Percentiles rank a stretch among this genome's conserved stretches.
Evolutionary conservation across 2,797 vertebrate species (phyloP).

Genomic region (Crenichthys baileyi): DNA sequence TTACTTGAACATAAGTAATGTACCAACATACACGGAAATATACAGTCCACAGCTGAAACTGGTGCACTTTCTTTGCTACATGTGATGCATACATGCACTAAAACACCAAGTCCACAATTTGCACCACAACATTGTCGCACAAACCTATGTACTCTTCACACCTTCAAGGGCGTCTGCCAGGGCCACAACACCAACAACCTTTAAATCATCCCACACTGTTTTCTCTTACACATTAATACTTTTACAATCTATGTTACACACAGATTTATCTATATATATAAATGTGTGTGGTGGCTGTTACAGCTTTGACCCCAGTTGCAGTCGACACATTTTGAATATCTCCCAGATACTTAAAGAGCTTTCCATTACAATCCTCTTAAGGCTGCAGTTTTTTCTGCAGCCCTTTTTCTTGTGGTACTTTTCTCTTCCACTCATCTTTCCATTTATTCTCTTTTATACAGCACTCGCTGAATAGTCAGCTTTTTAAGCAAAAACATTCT

Average conservation of each 20-base stretch:
- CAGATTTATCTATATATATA: not conserved
- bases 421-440: not conserved
- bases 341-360: not conserved
- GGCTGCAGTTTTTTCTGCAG: not conserved
- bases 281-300: not conserved
- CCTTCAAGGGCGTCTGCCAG: conserved; percentile 1
- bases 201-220: conserved; percentile 46
- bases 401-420: not conserved
- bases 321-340: not conserved
- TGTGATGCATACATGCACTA: conserved; percentile 6
- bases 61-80: conserved; percentile 12
- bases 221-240: conserved; percentile 1
- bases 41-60: conserved; percentile 3
- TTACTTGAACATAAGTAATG: conserved; percentile 25
- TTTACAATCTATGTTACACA: not conserved
- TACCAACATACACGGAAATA: conserved; percentile 14
- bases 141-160: conserved; percentile 14
- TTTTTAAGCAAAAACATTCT: not conserved
- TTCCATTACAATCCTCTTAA: not conserved
- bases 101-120: conserved; percentile 11
- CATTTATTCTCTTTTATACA: not conserved
- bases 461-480: not conserved
- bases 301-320: not conserved
- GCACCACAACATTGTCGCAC: conserved; percentile 16
- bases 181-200: conserved; percentile 39